Evolutionary conservation across 2,113 vertebrate species (phyloP).

Genomic region (Pachypanchax playfairii): DNA sequence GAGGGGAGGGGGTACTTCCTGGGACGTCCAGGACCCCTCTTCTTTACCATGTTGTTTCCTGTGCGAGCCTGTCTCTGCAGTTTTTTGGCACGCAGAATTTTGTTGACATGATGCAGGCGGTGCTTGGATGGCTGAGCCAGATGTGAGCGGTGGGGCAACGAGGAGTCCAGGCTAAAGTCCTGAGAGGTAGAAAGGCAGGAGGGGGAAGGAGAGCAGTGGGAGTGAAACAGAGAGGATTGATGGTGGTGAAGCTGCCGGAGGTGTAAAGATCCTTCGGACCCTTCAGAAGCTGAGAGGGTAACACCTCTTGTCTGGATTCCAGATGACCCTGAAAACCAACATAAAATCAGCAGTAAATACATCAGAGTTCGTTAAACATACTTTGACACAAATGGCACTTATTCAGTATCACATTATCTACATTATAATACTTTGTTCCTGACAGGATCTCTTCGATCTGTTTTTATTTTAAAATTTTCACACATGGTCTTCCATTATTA

Average conservation of each 20-base stretch:
- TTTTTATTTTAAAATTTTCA: neutral
- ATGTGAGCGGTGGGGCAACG: slow-evolving; percentile 69
- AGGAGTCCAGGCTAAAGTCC: slow-evolving; percentile 68
- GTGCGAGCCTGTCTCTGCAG: slow-evolving; percentile 98
- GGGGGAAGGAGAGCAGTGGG: slow-evolving; percentile 61
- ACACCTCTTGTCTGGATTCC: slow-evolving; percentile 69
- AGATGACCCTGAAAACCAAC: slow-evolving; percentile 56
- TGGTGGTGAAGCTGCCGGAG: slow-evolving; percentile 71
- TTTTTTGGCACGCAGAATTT: slow-evolving; percentile 97
- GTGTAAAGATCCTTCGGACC: slow-evolving; percentile 62
- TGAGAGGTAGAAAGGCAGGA: slow-evolving; percentile 60
- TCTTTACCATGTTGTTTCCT: slow-evolving; percentile 98
- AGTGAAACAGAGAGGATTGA: slow-evolving; percentile 71
- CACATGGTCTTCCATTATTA: neutral
- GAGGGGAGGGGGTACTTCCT: slow-evolving; percentile 88
- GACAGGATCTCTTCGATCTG: neutral
- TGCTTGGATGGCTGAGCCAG: slow-evolving; percentile 88
- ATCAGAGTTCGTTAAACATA: neutral
- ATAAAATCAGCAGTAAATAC: neutral
- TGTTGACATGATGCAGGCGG: slow-evolving; percentile 98
- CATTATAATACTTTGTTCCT: slow-evolving; percentile 1
- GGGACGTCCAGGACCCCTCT: slow-evolving; percentile 89
- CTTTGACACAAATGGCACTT: neutral
- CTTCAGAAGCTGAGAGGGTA: slow-evolving; percentile 62
- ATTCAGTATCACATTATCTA: neutral